Percentiles rank a stretch among this genome's conserved stretches.
phyloP scores from a whole-genome alignment of 2,888 invertebrate genomes.

The Apodemia hepburni region DNA sequence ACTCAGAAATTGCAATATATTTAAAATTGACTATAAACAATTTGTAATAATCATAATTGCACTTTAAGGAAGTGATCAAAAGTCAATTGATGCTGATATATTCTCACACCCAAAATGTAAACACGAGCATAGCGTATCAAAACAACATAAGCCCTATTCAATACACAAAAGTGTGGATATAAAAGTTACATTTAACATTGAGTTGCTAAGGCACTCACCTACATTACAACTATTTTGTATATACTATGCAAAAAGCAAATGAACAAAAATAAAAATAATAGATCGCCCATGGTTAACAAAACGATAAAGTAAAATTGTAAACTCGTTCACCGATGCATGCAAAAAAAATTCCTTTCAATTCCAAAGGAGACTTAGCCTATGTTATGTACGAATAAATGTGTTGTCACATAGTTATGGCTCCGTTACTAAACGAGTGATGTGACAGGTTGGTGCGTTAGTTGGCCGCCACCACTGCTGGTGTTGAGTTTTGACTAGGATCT shows the following conservation, averaged over 20 bases:
- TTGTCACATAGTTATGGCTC: conserved; percentile 66
- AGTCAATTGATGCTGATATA: conserved; percentile 11
- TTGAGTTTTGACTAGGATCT: conserved; percentile 52
- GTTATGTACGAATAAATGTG: conserved; percentile 73
- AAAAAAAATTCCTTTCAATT: conserved; percentile 68
- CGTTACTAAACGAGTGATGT: conserved; percentile 49
- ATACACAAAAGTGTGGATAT: conserved; percentile 42
- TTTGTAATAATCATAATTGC: background rate
- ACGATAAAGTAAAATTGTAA: conserved; percentile 44
- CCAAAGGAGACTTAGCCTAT: conserved; percentile 70
- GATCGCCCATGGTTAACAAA: conserved; percentile 39
- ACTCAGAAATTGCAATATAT: background rate
- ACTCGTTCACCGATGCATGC: conserved; percentile 65
- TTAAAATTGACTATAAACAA: background rate
- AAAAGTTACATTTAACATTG: conserved; percentile 59
- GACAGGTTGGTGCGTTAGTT: conserved; percentile 52
- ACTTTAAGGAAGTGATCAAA: background rate
- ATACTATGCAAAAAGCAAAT: conserved; percentile 52
- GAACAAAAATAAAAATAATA: conserved; percentile 37
- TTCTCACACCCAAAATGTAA: conserved; percentile 5
- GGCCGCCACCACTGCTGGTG: conserved; percentile 48
- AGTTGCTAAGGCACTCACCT: conserved; percentile 79
- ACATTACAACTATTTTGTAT: conserved; percentile 56
- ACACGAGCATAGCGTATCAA: conserved; percentile 15
- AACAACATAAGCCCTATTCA: conserved; percentile 23